Conservation (phyloP, 2,888 invertebrate genomes). For the Homarus gammarus region DNA sequence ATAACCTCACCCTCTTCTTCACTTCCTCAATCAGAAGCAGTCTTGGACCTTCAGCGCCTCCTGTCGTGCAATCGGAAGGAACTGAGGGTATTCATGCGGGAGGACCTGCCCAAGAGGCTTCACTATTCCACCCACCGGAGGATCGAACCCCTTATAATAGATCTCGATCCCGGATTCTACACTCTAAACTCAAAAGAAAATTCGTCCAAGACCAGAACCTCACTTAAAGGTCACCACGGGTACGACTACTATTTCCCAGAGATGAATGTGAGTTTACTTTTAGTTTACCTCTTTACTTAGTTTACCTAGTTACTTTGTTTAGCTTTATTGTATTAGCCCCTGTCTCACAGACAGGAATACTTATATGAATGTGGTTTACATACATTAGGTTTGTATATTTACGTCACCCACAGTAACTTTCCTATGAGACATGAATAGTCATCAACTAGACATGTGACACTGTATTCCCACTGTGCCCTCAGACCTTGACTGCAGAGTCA, state of each 20-base stretch:
- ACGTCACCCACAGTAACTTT: too few species aligned
- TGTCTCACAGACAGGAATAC: too few species aligned
- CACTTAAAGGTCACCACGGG: slow-evolving; percentile 60
- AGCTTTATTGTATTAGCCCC: too few species aligned
- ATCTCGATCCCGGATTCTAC: slow-evolving; percentile 64
- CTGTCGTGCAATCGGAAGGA: slow-evolving; percentile 51
- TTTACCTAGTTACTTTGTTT: too few species aligned
- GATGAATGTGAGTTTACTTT: slow-evolving; percentile 66
- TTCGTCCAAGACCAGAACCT: background rate
- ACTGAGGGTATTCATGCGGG: slow-evolving; percentile 44
- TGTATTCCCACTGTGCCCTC: too few species aligned
- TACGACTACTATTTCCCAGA: slow-evolving; percentile 67
- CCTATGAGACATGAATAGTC: too few species aligned
- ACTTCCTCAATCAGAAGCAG: slow-evolving; percentile 49
- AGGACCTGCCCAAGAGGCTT: slow-evolving; percentile 64
- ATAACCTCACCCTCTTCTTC: too few species aligned
- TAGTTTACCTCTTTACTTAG: too few species aligned
- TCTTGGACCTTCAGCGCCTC: slow-evolving; percentile 30
- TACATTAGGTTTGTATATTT: too few species aligned
- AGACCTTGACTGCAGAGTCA: too few species aligned
- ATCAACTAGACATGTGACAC: too few species aligned
- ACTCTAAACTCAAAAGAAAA: slow-evolving; percentile 20
- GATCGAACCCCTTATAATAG: slow-evolving; percentile 65
- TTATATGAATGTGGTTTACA: too few species aligned
- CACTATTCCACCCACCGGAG: slow-evolving; percentile 70